Conservation (phyloP, 2,888 invertebrate genomes). For the Odontocerum albicorne region DNA sequence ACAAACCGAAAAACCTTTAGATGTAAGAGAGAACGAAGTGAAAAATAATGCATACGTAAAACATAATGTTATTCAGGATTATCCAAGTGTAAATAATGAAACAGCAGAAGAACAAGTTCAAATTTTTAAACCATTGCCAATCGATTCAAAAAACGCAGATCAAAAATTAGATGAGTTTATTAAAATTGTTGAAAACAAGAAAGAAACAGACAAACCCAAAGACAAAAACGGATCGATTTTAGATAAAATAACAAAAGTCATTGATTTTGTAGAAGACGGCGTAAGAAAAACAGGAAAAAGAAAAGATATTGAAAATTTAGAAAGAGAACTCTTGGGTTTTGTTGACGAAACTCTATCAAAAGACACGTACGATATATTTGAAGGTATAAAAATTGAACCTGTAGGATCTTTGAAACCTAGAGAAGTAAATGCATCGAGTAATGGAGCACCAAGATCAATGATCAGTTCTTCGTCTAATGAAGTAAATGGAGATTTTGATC, state of each 20-base stretch:
- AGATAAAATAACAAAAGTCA: conserved; percentile 17
- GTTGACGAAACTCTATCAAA: conserved; percentile 59
- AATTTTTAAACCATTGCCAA: conserved; percentile 1
- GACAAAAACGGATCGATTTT: conserved; percentile 35
- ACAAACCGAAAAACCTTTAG: too few relatives aligned
- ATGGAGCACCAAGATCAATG: conserved; percentile 35
- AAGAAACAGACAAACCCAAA: conserved; percentile 34
- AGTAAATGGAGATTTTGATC: conserved; percentile 43
- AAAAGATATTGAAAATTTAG: conserved; percentile 42
- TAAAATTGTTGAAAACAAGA: conserved; percentile 40
- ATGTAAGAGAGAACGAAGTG: too few relatives aligned
- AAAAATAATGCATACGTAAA: too few relatives aligned
- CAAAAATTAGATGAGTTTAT: conserved; percentile 38
- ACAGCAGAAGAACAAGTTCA: neutral
- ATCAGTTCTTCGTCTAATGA: conserved; percentile 28
- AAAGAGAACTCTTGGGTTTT: conserved; percentile 57
- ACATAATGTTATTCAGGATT: too few relatives aligned
- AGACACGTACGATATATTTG: conserved; percentile 59
- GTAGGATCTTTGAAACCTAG: conserved; percentile 32
- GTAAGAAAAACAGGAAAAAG: neutral
- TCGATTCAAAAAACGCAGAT: too few relatives aligned
- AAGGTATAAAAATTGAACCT: conserved; percentile 58
- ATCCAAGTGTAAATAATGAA: too few relatives aligned
- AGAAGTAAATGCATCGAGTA: conserved; percentile 27
- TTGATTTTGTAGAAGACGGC: conserved; percentile 19